phyloP scores from a whole-genome alignment of 2,888 invertebrate species.

The Drosophila ezoana region DNA sequence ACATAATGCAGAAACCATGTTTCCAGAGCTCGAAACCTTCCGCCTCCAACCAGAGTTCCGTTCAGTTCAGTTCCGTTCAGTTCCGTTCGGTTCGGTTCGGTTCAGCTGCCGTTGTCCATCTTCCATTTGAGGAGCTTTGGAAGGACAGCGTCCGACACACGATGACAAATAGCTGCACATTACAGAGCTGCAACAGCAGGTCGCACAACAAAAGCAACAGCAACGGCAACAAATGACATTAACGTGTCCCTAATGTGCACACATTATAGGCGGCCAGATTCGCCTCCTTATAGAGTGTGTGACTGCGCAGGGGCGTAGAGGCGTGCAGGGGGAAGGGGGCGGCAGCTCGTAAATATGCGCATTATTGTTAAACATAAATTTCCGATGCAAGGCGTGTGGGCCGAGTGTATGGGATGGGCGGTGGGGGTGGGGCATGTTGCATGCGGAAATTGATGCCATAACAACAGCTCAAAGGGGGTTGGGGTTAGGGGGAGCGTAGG shows the following conservation, averaged over 20 bases:
- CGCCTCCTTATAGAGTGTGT: not conserved
- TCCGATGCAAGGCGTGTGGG: constrained; percentile 50
- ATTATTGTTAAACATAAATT: constrained; percentile 79
- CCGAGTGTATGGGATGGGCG: not conserved
- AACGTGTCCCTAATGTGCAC: constrained; percentile 67
- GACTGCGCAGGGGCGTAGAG: not conserved
- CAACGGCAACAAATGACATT: constrained; percentile 45
- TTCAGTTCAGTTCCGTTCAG: not conserved
- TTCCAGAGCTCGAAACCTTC: not conserved
- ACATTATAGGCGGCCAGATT: constrained; percentile 55
- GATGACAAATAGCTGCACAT: constrained; percentile 69
- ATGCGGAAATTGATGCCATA: constrained; percentile 52
- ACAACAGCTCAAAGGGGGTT: not conserved
- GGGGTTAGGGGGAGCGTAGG: not conserved
- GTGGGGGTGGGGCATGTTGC: constrained; percentile 30
- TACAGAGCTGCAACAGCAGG: constrained; percentile 64
- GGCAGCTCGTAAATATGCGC: constrained; percentile 56
- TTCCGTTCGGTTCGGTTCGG: not conserved
- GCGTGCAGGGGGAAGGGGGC: not conserved
- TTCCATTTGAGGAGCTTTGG: constrained; percentile 13
- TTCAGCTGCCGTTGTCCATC: constrained; percentile 25
- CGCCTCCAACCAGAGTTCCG: not conserved
- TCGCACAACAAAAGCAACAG: constrained; percentile 25
- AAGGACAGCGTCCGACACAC: constrained; percentile 29
- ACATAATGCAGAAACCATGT: not conserved